Percentiles rank a stretch among this genome's conserved stretches.
These are phyloP conservation scores for Ctenopoma multispine DNA, from an alignment of 2,797 vertebrate species.

Conservation along the genomic window DNA sequence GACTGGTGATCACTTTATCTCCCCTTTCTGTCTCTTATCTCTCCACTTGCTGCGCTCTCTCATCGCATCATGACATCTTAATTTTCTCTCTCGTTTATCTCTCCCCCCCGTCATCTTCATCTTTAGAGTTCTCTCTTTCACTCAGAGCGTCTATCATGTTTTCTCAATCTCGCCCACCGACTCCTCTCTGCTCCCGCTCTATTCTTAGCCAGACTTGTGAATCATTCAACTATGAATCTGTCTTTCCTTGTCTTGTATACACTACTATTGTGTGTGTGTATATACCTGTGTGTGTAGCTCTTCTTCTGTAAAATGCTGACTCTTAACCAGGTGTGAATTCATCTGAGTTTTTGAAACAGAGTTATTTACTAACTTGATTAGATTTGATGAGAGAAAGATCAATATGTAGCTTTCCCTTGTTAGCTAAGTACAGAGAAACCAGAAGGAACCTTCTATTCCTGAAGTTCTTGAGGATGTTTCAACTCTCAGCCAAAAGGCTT, in stretches of 20 bases:
- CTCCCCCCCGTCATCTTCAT: conserved; percentile 43
- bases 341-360: neutral
- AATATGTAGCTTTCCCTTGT: neutral
- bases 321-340: conserved; percentile 1
- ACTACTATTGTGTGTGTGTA: conserved; percentile 13
- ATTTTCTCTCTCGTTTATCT: conserved; percentile 51
- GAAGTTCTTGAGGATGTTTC: no score
- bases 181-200: conserved; percentile 37
- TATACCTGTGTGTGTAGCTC: neutral
- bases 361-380: neutral
- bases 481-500: no score
- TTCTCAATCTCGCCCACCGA: conserved; percentile 46
- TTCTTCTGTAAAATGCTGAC: conserved; percentile 17
- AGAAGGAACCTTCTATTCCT: no score
- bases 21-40: conserved; percentile 29
- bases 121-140: conserved; percentile 51
- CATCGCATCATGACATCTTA: conserved; percentile 26
- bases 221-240: conserved; percentile 29
- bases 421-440: no score
- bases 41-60: conserved; percentile 30
- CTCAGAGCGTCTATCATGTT: conserved; percentile 49
- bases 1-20: conserved; percentile 32
- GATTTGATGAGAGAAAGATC: neutral
- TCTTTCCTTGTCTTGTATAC: conserved; percentile 19
- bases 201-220: conserved; percentile 56